phyloP scores from a whole-genome alignment of 1,140 invertebrate genomes.

The Calliopsis andreniformis region DNA sequence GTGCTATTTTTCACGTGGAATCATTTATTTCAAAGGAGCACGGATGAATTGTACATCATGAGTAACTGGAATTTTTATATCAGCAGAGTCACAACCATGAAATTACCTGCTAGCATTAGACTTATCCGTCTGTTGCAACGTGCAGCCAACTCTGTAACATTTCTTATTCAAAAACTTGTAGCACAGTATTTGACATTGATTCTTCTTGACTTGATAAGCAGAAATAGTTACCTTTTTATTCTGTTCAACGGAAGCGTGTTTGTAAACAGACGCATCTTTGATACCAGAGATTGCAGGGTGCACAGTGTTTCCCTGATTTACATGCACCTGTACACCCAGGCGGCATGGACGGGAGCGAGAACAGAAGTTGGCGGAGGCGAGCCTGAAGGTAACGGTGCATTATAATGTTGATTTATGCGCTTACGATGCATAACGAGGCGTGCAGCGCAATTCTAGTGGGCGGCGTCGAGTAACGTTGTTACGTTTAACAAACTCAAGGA shows the following conservation, averaged over 20 bases:
- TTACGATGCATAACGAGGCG: conserved; percentile 51
- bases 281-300: neutral
- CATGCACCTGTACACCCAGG: conserved; percentile 1
- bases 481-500: conserved; percentile 47
- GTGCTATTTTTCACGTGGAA: neutral
- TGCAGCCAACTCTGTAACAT: neutral
- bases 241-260: neutral
- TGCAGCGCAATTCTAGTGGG: conserved; percentile 26
- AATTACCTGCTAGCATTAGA: conserved; percentile 4
- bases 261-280: neutral
- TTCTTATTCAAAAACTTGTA: neutral
- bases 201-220: too few relatives aligned
- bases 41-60: neutral
- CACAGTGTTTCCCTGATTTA: conserved; percentile 7
- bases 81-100: neutral
- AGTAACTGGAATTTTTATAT: neutral
- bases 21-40: neutral
- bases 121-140: neutral
- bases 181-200: neutral
- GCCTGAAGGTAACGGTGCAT: conserved; percentile 37
- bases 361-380: conserved; percentile 34
- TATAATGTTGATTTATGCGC: conserved; percentile 53
- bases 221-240: too few relatives aligned
- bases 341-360: neutral
- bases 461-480: neutral